Conservation (phyloP, 2,113 vertebrate genomes). For the Neolamprologus modestus region DNA sequence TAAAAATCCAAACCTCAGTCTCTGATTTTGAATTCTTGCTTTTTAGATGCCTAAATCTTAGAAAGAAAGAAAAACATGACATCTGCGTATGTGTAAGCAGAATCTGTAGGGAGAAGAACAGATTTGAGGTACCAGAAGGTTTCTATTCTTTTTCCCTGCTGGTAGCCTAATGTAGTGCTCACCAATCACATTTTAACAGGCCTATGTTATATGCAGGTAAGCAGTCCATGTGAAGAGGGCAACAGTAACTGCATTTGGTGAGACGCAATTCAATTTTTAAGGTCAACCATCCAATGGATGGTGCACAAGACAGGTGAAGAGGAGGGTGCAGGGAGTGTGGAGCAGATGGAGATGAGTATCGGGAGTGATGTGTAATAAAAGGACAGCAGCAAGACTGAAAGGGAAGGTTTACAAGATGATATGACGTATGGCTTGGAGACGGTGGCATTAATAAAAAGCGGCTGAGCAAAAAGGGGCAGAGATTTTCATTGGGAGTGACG, state of each 20-base stretch:
- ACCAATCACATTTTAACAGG: background rate
- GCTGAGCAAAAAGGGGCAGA: rapidly evolving
- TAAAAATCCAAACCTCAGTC: background rate
- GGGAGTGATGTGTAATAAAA: background rate
- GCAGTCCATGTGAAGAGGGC: background rate
- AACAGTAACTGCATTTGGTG: background rate
- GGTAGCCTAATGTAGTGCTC: background rate
- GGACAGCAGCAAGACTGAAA: background rate
- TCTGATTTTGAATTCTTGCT: background rate
- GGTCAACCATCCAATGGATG: background rate
- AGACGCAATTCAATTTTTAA: background rate
- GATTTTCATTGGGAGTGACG: background rate
- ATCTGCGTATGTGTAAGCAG: background rate
- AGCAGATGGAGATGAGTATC: background rate
- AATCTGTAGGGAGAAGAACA: background rate
- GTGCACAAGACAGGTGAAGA: background rate
- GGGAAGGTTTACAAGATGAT: background rate
- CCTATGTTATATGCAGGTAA: background rate
- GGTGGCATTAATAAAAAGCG: background rate
- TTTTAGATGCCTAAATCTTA: rapidly evolving
- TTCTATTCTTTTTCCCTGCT: background rate
- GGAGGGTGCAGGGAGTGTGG: background rate
- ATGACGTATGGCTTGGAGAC: background rate
- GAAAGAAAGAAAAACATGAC: background rate
- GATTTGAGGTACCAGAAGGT: background rate